A percentile compares a stretch with the other conserved stretches of the same genome.
Evolutionary conservation across 2,113 vertebrate genomes (phyloP).

Genomic region (Tympanuchus pallidicinctus): DNA sequence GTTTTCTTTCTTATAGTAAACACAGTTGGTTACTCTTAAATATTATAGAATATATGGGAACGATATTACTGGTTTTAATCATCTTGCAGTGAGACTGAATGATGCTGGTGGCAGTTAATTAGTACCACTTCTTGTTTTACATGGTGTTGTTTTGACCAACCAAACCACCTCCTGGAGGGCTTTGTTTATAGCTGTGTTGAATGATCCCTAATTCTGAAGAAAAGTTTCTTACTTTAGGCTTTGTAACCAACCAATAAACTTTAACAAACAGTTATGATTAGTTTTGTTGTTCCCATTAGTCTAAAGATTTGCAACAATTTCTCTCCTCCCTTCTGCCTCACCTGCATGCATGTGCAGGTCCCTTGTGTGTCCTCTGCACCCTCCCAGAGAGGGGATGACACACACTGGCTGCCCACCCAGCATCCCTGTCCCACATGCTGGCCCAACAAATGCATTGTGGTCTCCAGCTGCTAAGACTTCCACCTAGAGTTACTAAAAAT

Average conservation of each 20-base stretch:
- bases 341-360: not conserved
- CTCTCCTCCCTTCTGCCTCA: not conserved
- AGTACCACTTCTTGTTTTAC: not conserved
- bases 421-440: too few relatives aligned
- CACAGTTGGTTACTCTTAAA: not conserved
- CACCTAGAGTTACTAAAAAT: not conserved
- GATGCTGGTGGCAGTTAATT: not conserved
- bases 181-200: not conserved
- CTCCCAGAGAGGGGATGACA: not conserved
- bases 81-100: not conserved
- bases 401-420: fast-evolving
- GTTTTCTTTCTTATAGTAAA: not conserved
- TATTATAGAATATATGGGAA: not conserved
- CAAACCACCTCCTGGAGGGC: not conserved
- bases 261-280: not conserved
- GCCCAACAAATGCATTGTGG: fast-evolving
- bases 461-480: fast-evolving
- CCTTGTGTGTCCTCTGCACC: fast-evolving
- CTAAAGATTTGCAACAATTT: not conserved
- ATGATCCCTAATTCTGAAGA: not conserved
- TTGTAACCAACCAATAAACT: not conserved
- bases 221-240: not conserved
- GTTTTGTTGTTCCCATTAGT: not conserved
- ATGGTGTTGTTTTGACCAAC: not conserved
- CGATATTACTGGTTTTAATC: not conserved